Conservation (phyloP, 1,140 invertebrate species). For the Manduca sexta region DNA sequence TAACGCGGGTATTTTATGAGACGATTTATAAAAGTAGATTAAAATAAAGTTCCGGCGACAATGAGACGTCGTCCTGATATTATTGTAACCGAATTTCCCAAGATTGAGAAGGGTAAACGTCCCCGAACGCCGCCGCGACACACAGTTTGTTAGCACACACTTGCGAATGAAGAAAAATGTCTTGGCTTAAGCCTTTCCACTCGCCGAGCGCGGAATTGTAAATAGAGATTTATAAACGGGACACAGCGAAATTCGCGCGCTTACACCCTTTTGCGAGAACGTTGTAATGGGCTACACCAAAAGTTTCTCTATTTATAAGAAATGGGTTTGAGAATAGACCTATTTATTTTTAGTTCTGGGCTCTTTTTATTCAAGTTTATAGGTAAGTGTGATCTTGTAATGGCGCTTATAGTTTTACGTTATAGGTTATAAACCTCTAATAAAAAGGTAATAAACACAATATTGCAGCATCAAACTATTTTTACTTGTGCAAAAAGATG, state of each 20-base stretch:
- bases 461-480: too few species aligned
- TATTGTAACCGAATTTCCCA: constrained; percentile 33
- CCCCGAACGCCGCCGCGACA: constrained; percentile 23
- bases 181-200: constrained; percentile 60
- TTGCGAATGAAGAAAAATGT: constrained; percentile 67
- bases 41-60: constrained; percentile 4
- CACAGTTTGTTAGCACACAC: constrained; percentile 55
- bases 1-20: not conserved
- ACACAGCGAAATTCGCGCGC: constrained; percentile 36
- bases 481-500: too few species aligned
- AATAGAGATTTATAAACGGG: constrained; percentile 67
- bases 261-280: constrained; percentile 29
- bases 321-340: not conserved
- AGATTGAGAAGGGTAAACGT: constrained; percentile 44
- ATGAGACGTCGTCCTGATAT: constrained; percentile 11
- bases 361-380: constrained; percentile 3
- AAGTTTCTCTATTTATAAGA: constrained; percentile 14
- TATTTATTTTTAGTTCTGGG: not conserved
- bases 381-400: not conserved
- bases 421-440: too few species aligned
- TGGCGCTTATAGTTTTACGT: too few species aligned
- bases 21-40: constrained; percentile 5
- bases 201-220: constrained; percentile 46
- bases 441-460: too few species aligned
- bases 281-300: constrained; percentile 17